These are phyloP conservation scores for Taenioides sp. DNA, from an alignment of 2,797 vertebrate genomes.

Conservation along the genomic window DNA sequence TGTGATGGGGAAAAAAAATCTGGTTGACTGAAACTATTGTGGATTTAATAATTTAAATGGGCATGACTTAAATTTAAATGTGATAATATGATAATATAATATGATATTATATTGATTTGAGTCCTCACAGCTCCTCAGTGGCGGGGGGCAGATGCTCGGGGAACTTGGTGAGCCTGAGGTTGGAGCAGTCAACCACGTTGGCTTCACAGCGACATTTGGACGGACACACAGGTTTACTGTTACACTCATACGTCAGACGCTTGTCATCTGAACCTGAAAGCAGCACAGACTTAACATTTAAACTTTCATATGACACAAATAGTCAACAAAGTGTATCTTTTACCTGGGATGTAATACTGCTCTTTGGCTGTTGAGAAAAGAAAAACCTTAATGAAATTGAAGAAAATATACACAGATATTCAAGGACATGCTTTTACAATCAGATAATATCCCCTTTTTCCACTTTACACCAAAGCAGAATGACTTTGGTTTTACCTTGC, in stretches of 20 bases:
- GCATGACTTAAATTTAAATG: too few relatives aligned
- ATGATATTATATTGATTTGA: too few relatives aligned
- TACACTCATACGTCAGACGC: constrained; percentile 89
- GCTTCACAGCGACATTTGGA: constrained; percentile 95
- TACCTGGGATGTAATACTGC: constrained; percentile 96
- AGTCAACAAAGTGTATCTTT: background rate
- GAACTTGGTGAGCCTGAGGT: constrained; percentile 90
- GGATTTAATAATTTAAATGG: too few relatives aligned
- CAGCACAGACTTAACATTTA: constrained; percentile 7
- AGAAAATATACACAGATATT: background rate
- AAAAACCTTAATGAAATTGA: constrained; percentile 21
- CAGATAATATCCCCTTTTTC: too few relatives aligned
- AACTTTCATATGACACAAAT: background rate
- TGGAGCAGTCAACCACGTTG: constrained; percentile 91
- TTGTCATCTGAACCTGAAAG: constrained; percentile 85
- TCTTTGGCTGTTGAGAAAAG: constrained; percentile 86
- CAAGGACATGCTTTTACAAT: too few relatives aligned
- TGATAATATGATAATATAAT: too few relatives aligned
- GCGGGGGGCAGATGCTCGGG: constrained; percentile 89
- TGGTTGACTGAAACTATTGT: too few relatives aligned
- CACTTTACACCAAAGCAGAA: too few relatives aligned
- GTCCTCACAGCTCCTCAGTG: constrained; percentile 89
- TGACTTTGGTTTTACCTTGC: background rate
- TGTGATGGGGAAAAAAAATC: too few relatives aligned
- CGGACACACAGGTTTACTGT: constrained; percentile 88